Base-by-base conservation (phyloP, 2,888 invertebrate genomes). In the Hoplodrina ambigua region DNA sequence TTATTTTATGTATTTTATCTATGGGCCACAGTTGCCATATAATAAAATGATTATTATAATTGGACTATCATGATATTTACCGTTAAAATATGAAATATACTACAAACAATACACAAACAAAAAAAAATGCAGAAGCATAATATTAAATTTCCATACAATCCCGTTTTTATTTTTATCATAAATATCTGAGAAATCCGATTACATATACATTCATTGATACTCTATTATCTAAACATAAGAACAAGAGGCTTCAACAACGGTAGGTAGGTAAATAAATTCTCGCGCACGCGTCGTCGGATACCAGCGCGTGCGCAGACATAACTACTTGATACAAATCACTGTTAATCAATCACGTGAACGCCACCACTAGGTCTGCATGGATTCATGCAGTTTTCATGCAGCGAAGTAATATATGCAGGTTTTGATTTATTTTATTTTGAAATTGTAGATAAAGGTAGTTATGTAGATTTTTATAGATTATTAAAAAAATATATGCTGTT, bases 291-390 rank as follows among this genome's bases (percentile, higher is more conserved):
- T 70, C 65, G 50, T 50, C 50, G 55, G 53, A 74, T 81, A 52
- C 69, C 71, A 60, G 82, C 84, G 69, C 84, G 85, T 84, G 85
- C 77, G 58, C 58, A 69, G 64, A 69, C 84, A 85, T 85, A 79
- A 73, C 81, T 56, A 68, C 77, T 57, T 57, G 72, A 69, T 81
- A 79, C 75, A 81, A 83, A 85, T 81, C 67, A 63, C 77, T 74
- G 71, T 66, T 79, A 83, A 84, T 83, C 85, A 75, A 83, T 84
- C 73, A 78, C 72, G 44, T 69, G 69, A 73, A 70, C 72, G 61
- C 57, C 30, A 57, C 53, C 37, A 37, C 55, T 62, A 37, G 50
- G 60, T 69, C 55, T 63, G n/a, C 75, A 69, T 66, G 71, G 66
- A 84, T 79, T 66, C 68, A 63, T 13, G n/a, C n/a, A n/a, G 52